Evolutionary conservation across 2,113 vertebrate species (phyloP).

Genomic region (Ciconia maguari): DNA sequence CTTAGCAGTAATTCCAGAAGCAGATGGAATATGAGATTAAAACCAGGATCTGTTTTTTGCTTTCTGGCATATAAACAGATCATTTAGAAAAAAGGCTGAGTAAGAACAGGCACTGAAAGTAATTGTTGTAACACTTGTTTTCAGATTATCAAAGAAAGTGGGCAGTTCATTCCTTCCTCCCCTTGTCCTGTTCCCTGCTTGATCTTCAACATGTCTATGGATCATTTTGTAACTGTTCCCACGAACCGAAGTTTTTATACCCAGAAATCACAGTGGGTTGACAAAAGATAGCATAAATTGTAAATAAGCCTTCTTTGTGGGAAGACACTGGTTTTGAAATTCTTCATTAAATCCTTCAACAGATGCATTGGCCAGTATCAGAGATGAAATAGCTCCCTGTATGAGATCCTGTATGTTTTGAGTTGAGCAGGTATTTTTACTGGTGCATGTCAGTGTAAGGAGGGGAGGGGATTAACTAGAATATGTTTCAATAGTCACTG

Average conservation of each 20-base stretch:
- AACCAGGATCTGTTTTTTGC: not conserved
- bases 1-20: conserved; percentile 40
- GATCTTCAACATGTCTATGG: not conserved
- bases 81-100: conserved; percentile 9
- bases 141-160: not conserved
- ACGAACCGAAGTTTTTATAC: not conserved
- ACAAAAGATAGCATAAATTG: conserved; percentile 32
- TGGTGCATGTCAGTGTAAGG: not conserved
- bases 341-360: conserved; percentile 67
- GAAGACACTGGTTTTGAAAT: conserved; percentile 51
- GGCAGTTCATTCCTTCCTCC: not conserved
- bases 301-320: conserved; percentile 58
- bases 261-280: not conserved
- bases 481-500: not conserved
- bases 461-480: not conserved
- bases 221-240: not conserved
- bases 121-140: not conserved
- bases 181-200: not conserved
- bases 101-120: not conserved
- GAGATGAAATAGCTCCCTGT: conserved; percentile 11
- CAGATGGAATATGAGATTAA: conserved; percentile 66
- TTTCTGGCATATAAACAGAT: conserved; percentile 6
- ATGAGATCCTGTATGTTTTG: conserved; percentile 16
- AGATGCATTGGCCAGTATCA: conserved; percentile 30
- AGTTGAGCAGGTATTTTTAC: conserved; percentile 10